Evolutionary conservation across 2,113 vertebrate genomes (phyloP), one percentile per base, ranked within the genome.

Genomic region (Tyto alba): DNA sequence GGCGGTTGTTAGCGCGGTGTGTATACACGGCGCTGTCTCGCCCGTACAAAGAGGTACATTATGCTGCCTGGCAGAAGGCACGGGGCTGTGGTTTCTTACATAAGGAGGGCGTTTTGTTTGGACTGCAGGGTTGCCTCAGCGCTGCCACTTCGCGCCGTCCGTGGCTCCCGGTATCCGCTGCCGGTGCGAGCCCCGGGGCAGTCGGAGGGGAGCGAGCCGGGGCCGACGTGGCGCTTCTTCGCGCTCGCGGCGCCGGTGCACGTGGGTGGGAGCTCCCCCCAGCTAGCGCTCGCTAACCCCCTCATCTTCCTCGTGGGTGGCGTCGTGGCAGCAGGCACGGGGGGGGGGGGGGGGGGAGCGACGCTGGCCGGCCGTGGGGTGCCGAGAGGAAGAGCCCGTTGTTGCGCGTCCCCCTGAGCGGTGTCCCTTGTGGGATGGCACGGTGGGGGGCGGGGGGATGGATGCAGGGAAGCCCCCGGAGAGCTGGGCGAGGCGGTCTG

Each of bases 91-190:
- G 98, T 97, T 98, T 97, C 98, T 98, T 98, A 97, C 93, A 91
- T 97, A 97, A 98, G 96, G 95, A 97, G 88, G 95, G 95, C 79
- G 91, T 98, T 98, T 95, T 96, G 94, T 97, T 97, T 96, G 97
- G 96, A 87, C 84, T 68, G 93, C 93, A 9, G 29, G 53, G 84
- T 74, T 94, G 83, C 95, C 96, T 97, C 96, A 62, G 86, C 40
- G 0, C 93, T 87, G 97, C 97, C 64, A 11, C 89, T 96, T 96
- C 84, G 62, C 97, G 77, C 94, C 56, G 7, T 53, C 92, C 66
- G 12, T 48, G 32, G 93, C 89, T 97, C 66, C 90, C 84, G 4
- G 48, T 38, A 43, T 32, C 74, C 80, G 3, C 38, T 41, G 80
- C 85, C 32, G 18, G 36, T 0, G 16, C 13, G 17, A 69, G 79